A percentile compares a stretch with the other conserved stretches of the same genome.
phyloP scores from a whole-genome alignment of 1,140 invertebrate species.

The Brachionus asplanchnoidis region DNA sequence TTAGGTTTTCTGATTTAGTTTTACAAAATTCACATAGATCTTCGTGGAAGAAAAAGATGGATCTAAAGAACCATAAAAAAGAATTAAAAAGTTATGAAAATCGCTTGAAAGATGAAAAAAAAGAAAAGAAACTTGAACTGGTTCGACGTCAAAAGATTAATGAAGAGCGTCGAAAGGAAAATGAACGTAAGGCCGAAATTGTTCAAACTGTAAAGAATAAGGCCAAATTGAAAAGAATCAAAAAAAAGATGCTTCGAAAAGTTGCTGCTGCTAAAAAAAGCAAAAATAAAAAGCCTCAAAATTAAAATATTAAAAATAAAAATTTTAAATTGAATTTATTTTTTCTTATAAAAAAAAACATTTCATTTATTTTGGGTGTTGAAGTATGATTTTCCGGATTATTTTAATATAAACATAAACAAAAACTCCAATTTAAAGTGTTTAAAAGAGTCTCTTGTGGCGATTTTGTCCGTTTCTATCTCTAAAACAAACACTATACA shows the following conservation, averaged over 20 bases:
- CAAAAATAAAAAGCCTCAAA: conserved; percentile 5
- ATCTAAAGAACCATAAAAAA: not conserved
- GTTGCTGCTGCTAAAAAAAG: conserved; percentile 8
- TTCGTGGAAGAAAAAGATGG: conserved; percentile 29
- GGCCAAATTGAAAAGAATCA: not conserved
- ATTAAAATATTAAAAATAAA: not conserved
- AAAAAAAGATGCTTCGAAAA: conserved; percentile 10
- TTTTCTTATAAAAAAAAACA: not conserved
- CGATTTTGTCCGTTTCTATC: not conserved
- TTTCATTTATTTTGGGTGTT: not conserved
- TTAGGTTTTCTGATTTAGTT: conserved; percentile 17
- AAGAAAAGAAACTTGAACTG: conserved; percentile 7
- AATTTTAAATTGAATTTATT: not conserved
- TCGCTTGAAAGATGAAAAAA: conserved; percentile 13
- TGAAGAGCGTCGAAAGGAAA: conserved; percentile 26
- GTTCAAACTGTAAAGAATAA: conserved; percentile 21
- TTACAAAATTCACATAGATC: not conserved
- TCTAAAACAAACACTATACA: not conserved
- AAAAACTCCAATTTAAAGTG: not conserved
- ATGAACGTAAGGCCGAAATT: conserved; percentile 18
- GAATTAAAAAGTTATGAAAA: conserved; percentile 11
- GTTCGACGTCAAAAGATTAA: conserved; percentile 9
- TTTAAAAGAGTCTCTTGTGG: not conserved
- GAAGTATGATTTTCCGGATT: not conserved
- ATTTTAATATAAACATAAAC: not conserved